Evolutionary conservation across 2,113 vertebrate species (phyloP), one percentile per base, ranked within the genome.

Genomic region (Cephalopholis sonnerati): DNA sequence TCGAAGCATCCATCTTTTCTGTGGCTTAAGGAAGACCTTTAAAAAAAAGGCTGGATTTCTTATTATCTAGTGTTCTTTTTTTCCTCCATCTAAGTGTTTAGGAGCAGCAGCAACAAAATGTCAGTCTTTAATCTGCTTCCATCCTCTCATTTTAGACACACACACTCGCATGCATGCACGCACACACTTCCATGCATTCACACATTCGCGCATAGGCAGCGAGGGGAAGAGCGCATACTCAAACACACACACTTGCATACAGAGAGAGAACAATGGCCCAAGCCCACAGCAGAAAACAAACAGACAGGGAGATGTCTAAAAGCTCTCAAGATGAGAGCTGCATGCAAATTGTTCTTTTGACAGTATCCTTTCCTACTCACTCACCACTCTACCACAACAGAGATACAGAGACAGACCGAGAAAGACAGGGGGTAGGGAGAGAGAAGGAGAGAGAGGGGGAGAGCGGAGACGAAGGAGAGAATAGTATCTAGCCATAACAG

Each of bases 321-420:
- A 93, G 90, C 91, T 93, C 92, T 92, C 80, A 89, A 91, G 92
- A 94, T 93, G 93, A 93, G 91, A 92, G 92, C 91, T 90, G 90
- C 90, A 94, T 94, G 91, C 92, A 94, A 94, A 95, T 95, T 93
- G 91, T 90, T 93, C 93, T 92, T 93, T 92, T 87, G 84, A 93
- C 88, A 89, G 88, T 92, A 92, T 94, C 90, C 90, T 87, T 91
- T 84, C 80, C 87, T 83, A 57, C 89, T 93, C 90, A 87, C 89
- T 91, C 92, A 84, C 69, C 76, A 65, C 83, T 91, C 77, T 71
- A 84, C 84, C 88, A 91, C 82, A 89, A 89, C 85, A 92, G 36
- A 90, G 85, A 92, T 50, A 91, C 72, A 67, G 80, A 93, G 82
- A 87, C 83, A 70, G 84, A 76, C 74, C 58, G 53, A 91, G 85